Evolutionary conservation across 2,888 invertebrate species (phyloP).

Genomic region (Automeris io): DNA sequence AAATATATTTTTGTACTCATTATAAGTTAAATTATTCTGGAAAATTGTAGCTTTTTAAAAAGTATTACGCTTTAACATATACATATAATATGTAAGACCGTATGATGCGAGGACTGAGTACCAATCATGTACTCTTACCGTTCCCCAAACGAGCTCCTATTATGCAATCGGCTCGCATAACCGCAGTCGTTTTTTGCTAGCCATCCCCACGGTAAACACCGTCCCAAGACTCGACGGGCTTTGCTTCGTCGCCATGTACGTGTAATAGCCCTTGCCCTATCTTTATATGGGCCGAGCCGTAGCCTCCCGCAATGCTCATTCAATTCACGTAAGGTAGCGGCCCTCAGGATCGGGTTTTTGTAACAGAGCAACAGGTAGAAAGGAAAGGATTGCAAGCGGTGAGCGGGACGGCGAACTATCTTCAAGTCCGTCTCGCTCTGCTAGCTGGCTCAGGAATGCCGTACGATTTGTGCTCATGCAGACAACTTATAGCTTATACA

Average conservation of each 20-base stretch:
- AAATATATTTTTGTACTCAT: too few relatives aligned
- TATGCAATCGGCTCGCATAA: constrained; percentile 66
- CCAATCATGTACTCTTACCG: constrained; percentile 52
- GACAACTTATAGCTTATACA: constrained; percentile 42
- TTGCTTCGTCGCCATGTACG: constrained; percentile 39
- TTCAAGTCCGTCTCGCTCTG: constrained; percentile 50
- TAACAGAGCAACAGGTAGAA: constrained; percentile 77
- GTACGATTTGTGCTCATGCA: constrained; percentile 72
- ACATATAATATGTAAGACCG: too few relatives aligned
- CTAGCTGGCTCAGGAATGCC: constrained; percentile 68
- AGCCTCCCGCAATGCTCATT: constrained; percentile 73
- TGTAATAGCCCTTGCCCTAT: constrained; percentile 71
- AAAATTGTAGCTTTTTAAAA: too few relatives aligned
- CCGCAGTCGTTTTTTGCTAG: constrained; percentile 50
- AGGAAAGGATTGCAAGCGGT: constrained; percentile 72
- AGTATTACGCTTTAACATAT: too few relatives aligned
- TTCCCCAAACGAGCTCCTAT: constrained; percentile 55
- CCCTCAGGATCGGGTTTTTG: constrained; percentile 76
- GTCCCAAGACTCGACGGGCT: constrained; percentile 50
- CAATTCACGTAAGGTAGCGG: constrained; percentile 77
- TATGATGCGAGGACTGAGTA: too few relatives aligned
- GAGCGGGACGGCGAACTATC: constrained; percentile 51
- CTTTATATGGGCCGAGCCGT: constrained; percentile 75
- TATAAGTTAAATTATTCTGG: too few relatives aligned
- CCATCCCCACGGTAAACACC: constrained; percentile 61